phyloP scores from a whole-genome alignment of 2,113 vertebrate species.

The Excalfactoria chinensis region DNA sequence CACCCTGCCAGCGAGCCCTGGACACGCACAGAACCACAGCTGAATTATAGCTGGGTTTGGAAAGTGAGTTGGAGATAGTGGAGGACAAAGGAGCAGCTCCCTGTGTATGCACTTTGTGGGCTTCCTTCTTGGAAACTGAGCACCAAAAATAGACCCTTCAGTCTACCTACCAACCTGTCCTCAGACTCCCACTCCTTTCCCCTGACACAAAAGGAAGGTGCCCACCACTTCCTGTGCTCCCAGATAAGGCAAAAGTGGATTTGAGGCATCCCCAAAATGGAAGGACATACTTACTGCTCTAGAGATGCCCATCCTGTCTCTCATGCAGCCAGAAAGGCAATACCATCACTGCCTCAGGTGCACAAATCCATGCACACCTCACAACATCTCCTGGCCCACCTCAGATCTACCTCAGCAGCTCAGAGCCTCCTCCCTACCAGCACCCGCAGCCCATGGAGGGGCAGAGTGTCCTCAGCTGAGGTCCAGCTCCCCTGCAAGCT shows the following conservation, averaged over 20 bases:
- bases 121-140: background rate
- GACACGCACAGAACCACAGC: background rate
- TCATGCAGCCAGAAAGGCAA: background rate
- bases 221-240: background rate
- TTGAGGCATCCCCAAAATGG: background rate
- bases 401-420: rapidly evolving
- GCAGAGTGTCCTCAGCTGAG: background rate
- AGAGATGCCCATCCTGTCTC: background rate
- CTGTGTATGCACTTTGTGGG: background rate
- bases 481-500: background rate
- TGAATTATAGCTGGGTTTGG: background rate
- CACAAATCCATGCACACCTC: rapidly evolving
- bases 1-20: background rate
- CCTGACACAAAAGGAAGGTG: background rate
- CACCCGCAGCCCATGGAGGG: background rate
- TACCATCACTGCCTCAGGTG: rapidly evolving
- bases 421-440: background rate
- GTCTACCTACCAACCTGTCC: background rate
- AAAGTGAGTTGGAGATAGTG: background rate
- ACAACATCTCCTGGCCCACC: background rate
- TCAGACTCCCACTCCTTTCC: background rate
- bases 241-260: background rate
- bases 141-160: background rate
- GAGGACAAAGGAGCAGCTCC: background rate
- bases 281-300: background rate